These are phyloP conservation scores for Napeogenes sylphis DNA, from an alignment of 2,888 invertebrate species.

Conservation along the genomic window DNA sequence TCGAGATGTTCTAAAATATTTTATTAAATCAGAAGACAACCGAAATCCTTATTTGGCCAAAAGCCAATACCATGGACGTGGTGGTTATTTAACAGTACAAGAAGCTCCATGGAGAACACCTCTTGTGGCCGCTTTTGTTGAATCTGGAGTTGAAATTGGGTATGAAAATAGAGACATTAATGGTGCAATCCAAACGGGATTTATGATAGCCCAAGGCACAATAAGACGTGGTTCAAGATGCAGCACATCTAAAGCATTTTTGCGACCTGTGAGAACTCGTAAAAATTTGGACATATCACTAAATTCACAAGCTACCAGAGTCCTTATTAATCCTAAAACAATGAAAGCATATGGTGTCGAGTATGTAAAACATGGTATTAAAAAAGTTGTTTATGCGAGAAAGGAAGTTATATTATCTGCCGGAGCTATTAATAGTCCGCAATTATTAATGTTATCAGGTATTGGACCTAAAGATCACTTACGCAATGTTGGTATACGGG, in stretches of 20 bases:
- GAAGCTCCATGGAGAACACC: slow-evolving; percentile 92
- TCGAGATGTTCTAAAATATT: slow-evolving; percentile 89
- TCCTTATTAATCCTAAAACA: slow-evolving; percentile 85
- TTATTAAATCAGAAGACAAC: slow-evolving; percentile 93
- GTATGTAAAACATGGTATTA: slow-evolving; percentile 84
- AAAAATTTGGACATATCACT: slow-evolving; percentile 89
- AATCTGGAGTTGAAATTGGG: slow-evolving; percentile 88
- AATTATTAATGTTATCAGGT: slow-evolving; percentile 94
- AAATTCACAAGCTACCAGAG: slow-evolving; percentile 86
- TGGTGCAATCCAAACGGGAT: slow-evolving; percentile 87
- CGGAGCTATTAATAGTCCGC: slow-evolving; percentile 94
- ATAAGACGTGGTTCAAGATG: slow-evolving; percentile 87
- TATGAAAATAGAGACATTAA: slow-evolving; percentile 91
- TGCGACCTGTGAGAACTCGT: slow-evolving; percentile 85
- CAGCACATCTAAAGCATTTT: slow-evolving; percentile 91
- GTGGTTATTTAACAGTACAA: slow-evolving; percentile 87
- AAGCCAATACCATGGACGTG: slow-evolving; percentile 83
- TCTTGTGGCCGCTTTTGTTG: slow-evolving; percentile 87
- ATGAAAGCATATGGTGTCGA: slow-evolving; percentile 89
- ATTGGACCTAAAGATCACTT: slow-evolving; percentile 86
- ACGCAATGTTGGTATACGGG: slow-evolving; percentile 82
- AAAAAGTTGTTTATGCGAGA: slow-evolving; percentile 83
- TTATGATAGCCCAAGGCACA: slow-evolving; percentile 90
- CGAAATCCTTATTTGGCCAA: slow-evolving; percentile 88
- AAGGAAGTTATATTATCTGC: slow-evolving; percentile 93